Evolutionary conservation across 2,113 vertebrate species (phyloP).

Genomic region (Nicator chloris): DNA sequence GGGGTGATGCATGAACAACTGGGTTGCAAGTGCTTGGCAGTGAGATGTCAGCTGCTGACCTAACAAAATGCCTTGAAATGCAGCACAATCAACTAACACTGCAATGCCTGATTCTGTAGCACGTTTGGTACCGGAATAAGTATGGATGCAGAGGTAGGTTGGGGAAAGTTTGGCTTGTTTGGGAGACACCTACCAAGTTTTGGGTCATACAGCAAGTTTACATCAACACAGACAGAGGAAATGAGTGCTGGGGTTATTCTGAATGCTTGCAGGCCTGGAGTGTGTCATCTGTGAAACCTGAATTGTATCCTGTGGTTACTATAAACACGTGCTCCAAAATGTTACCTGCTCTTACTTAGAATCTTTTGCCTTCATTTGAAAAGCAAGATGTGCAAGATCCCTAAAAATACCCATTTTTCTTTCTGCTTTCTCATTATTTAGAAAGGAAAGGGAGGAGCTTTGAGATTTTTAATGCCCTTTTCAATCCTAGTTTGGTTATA

Average conservation of each 20-base stretch:
- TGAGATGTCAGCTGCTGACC: slow-evolving; percentile 60
- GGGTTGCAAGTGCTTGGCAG: slow-evolving; percentile 52
- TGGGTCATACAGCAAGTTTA: neutral
- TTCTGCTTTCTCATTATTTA: neutral
- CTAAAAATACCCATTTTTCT: neutral
- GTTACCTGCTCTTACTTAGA: neutral
- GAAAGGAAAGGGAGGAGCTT: neutral
- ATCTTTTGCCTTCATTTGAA: neutral
- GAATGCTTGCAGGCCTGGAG: neutral
- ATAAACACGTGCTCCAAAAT: neutral
- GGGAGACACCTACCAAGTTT: neutral
- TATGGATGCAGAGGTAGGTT: neutral
- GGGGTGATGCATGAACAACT: slow-evolving; percentile 60
- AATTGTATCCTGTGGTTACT: neutral
- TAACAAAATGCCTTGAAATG: slow-evolving; percentile 52
- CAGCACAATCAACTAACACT: slow-evolving; percentile 55
- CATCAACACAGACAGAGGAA: neutral
- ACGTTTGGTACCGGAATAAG: neutral
- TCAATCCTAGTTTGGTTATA: neutral
- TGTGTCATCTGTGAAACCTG: neutral
- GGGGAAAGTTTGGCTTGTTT: neutral
- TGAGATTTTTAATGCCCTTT: neutral
- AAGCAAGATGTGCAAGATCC: neutral
- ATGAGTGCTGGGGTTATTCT: neutral
- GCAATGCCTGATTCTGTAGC: slow-evolving; percentile 41